These are phyloP conservation scores for Lycopodina hypogea DNA, from an alignment of 37 sponge, comb jelly and placozoan species.

Conservation along the genomic window DNA sequence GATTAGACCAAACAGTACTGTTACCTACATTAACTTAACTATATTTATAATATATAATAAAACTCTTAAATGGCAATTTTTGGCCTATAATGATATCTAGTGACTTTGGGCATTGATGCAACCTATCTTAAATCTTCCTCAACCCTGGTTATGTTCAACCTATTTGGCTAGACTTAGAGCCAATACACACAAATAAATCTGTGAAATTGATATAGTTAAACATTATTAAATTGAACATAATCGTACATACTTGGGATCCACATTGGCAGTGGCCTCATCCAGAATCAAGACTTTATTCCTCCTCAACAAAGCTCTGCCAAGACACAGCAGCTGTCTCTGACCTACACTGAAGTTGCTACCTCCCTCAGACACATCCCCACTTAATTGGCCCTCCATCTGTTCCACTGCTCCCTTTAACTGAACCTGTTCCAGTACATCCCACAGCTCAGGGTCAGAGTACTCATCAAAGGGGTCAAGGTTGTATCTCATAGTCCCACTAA, in stretches of 20 bases:
- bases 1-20: too few relatives aligned
- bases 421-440: conserved; percentile 81
- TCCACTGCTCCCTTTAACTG: conserved; percentile 68
- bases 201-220: too few relatives aligned
- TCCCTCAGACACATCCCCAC: conserved; percentile 61
- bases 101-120: too few relatives aligned
- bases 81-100: too few relatives aligned
- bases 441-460: conserved; percentile 67
- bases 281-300: conserved; percentile 77
- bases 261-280: conserved; percentile 91
- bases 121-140: too few relatives aligned
- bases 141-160: too few relatives aligned
- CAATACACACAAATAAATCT: too few relatives aligned
- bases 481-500: conserved; percentile 84
- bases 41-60: too few relatives aligned
- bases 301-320: conserved; percentile 80
- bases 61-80: too few relatives aligned
- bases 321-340: conserved; percentile 85
- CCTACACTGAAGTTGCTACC: conserved; percentile 89
- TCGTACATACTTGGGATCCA: conserved; percentile 57
- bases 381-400: conserved; percentile 51
- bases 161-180: too few relatives aligned
- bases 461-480: conserved; percentile 91
- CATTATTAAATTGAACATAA: too few relatives aligned
- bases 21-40: too few relatives aligned